Evolutionary conservation across 2,797 vertebrate species (phyloP), one percentile per base, ranked within the genome.

Genomic region (Argya squamiceps): DNA sequence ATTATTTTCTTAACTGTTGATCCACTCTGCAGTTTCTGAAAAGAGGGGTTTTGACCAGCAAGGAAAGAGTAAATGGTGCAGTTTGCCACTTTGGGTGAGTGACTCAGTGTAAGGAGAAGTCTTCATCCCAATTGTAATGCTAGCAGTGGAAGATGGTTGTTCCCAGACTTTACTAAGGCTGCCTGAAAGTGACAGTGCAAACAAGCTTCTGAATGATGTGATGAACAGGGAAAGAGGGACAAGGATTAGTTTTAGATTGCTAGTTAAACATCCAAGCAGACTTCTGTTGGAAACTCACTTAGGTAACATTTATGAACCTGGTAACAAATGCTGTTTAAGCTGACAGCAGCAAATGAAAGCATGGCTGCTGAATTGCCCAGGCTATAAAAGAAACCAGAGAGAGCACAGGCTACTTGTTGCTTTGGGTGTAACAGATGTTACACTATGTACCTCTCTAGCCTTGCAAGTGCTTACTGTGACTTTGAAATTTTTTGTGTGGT

Each of bases 331-430:
- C 37, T 34, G n/a, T 78, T 58, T 41, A 39, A 85, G 52, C 59
- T 85, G 30, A 60, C n/a, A 81, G 58, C 20, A 80, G 49, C 58
- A 88, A 68, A 81, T 89, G 32, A 78, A 93, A 91, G 32, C 11
- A 3, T 19, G 21, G 27, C 59, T 80, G 62, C 53, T 44, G 52
- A 80, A 47, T 60, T 85, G 39, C 49, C 24, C 10, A 19, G 80
- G 34, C 34, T 89, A 4, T 37, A 56, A 77, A 58, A 15, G 41
- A 59, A 81, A 60, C 41, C 6, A 6, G 20, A 79, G 37, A 60
- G 20, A 71, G 30, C 21, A 27, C 6, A 8, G 34, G 14, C 19
- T 70, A 37, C 75, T 83, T 56, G 41, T 50, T 80, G 36, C 46
- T 92, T 75, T 47, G 36, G 70, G 27, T 77, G 23, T 70, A 88